Evolutionary conservation across 2,797 vertebrate species (phyloP), one percentile per base, ranked within the genome.

Genomic region (Poecilia gillii): DNA sequence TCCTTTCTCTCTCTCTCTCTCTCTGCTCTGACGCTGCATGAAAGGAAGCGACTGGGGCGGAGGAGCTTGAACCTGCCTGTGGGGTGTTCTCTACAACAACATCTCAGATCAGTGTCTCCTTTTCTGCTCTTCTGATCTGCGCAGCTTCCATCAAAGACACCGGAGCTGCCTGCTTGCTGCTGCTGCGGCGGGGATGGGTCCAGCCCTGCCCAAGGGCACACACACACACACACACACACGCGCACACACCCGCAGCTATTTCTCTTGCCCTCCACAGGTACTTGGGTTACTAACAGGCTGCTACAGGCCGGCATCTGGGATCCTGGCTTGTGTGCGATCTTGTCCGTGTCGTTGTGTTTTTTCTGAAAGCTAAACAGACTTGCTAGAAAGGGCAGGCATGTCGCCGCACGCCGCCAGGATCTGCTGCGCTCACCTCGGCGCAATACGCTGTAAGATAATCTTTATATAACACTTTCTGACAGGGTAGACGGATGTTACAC

Each of bases 281-380:
- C 82, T 88, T 89, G 85, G 84, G 87, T 91, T 91, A 86, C 84
- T 85, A 86, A 89, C 93, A 94, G 87, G 93, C 88, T 84, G 84
- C 87, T 85, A 91, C 93, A 94, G 84, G 93, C 83, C 91, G 68
- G 59, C 74, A 85, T 88, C 78, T 89, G 82, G 85, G 83, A 81
- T 75, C 75, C 77, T 84, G 73, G 49, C 68, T 51, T 82, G 46
- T 75, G 68, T 83, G 74, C 33, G 33, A 49, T 70, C 47, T 28
- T 81, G 46, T 78, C 57, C 75, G 74, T 78, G 45, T 85, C 51
- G 75, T 81, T 83, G 82, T 84, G 31, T 83, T 79, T 86, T 85
- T 88, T 80, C 86, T 89, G 62, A 85, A 74, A 82, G 83, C 76
- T 72, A 84, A 87, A 90, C 80, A 80, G 84, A 86, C 89, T 89